These are phyloP conservation scores for Saguinus imperator DNA, from an alignment of 2,113 vertebrate species.

Conservation along the genomic window DNA sequence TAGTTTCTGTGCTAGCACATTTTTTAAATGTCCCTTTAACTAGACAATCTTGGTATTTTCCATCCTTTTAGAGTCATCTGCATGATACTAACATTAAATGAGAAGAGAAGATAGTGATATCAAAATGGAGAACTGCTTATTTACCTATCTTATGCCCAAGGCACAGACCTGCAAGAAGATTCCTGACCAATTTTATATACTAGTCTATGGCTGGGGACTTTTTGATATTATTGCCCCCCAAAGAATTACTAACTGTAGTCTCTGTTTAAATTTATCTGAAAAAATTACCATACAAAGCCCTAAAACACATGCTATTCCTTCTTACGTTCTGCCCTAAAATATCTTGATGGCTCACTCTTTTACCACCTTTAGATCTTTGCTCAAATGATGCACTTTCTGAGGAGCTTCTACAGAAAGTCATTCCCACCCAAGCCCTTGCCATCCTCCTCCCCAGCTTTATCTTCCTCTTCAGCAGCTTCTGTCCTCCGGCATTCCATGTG, in stretches of 20 bases:
- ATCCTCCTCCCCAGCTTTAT: not conserved
- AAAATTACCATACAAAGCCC: not conserved
- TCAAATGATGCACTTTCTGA: not conserved
- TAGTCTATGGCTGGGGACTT: too few species aligned
- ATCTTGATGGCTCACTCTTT: not conserved
- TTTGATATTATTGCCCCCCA: not conserved
- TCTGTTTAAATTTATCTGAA: not conserved
- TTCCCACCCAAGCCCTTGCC: accelerated
- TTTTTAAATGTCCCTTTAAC: too few species aligned
- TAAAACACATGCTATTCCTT: not conserved
- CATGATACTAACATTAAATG: too few species aligned
- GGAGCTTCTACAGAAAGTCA: not conserved
- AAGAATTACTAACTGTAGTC: not conserved
- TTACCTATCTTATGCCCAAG: too few species aligned
- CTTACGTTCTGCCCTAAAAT: not conserved
- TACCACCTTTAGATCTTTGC: not conserved
- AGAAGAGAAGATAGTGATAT: too few species aligned
- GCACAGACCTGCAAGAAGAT: too few species aligned
- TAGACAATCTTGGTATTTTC: too few species aligned
- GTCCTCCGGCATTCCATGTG: not conserved
- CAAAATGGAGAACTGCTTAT: too few species aligned
- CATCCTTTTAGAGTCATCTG: too few species aligned
- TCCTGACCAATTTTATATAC: too few species aligned
- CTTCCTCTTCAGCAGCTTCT: not conserved
- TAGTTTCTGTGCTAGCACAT: too few species aligned